Conservation (phyloP, 92 coral and sea anemone genomes). For the Pocillopora grandis region DNA sequence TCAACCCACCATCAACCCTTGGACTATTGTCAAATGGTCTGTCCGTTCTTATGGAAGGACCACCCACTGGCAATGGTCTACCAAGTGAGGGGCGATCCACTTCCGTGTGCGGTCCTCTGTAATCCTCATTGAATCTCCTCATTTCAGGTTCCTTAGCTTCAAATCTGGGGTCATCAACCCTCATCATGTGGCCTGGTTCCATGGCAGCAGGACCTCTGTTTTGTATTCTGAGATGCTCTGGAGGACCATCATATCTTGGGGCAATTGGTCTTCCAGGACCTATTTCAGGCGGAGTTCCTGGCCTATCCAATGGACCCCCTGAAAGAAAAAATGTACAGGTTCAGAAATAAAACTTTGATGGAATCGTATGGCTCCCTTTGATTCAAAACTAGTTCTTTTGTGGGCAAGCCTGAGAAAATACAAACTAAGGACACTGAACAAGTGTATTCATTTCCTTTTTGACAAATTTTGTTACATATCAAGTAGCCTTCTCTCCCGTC, state of each 20-base stretch:
- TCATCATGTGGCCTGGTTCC: slow-evolving; percentile 52
- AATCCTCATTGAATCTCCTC: slow-evolving; percentile 39
- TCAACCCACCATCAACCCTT: slow-evolving; percentile 19
- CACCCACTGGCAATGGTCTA: slow-evolving; percentile 30
- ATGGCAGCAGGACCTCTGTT: slow-evolving; percentile 42
- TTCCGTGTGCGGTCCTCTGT: slow-evolving; percentile 53
- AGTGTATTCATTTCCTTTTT: no score
- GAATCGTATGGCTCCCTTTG: no score
- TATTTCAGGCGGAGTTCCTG: slow-evolving; percentile 45
- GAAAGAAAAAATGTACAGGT: not conserved
- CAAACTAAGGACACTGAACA: no score
- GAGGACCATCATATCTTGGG: slow-evolving; percentile 36
- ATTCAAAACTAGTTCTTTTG: no score
- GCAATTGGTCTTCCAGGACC: slow-evolving; percentile 41
- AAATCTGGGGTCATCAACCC: slow-evolving; percentile 42
- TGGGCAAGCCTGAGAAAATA: no score
- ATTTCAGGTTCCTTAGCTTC: slow-evolving; percentile 32
- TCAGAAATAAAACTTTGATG: not conserved
- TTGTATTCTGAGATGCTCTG: slow-evolving; percentile 44
- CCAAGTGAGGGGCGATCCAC: slow-evolving; percentile 40
- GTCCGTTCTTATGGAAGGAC: slow-evolving; percentile 6
- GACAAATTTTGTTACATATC: no score
- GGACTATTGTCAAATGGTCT: slow-evolving; percentile 34
- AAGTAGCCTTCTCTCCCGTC: no score
- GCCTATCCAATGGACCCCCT: slow-evolving; percentile 38